Percentiles rank a stretch among this genome's conserved stretches.
phyloP scores from a whole-genome alignment of 2,888 invertebrate species.

The Falcaria lacertinaria region DNA sequence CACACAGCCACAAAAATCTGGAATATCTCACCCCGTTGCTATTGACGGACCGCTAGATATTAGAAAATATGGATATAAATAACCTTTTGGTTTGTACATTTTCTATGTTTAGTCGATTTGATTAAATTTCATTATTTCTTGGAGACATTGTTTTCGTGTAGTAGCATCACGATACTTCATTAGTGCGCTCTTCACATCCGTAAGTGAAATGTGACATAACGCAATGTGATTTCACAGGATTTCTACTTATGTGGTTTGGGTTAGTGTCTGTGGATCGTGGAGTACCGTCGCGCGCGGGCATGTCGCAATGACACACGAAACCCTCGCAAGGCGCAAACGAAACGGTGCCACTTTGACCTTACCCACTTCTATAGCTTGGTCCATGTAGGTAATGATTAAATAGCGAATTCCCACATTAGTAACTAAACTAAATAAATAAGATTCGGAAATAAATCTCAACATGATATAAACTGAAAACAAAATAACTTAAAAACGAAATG shows the following conservation, averaged over 20 bases:
- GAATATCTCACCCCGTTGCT: slow-evolving; percentile 34
- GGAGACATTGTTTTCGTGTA: slow-evolving; percentile 17
- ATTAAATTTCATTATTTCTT: not conserved
- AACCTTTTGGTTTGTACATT: slow-evolving; percentile 14
- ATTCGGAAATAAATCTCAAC: no score
- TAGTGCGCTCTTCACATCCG: slow-evolving; percentile 21
- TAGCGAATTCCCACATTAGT: slow-evolving; percentile 1
- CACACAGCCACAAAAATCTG: slow-evolving; percentile 15
- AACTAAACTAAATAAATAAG: not conserved
- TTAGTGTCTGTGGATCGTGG: slow-evolving; percentile 31
- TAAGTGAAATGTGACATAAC: slow-evolving; percentile 23
- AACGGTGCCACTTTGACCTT: slow-evolving; percentile 65
- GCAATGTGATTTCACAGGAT: slow-evolving; percentile 13
- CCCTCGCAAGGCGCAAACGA: slow-evolving; percentile 52
- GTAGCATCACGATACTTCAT: slow-evolving; percentile 21
- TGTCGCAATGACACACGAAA: slow-evolving; percentile 49
- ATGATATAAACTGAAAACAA: no score
- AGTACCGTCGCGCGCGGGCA: slow-evolving; percentile 17
- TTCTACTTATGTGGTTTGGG: slow-evolving; percentile 18
- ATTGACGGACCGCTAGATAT: slow-evolving; percentile 50
- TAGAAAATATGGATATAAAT: slow-evolving; percentile 30
- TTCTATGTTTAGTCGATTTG: slow-evolving; percentile 5
- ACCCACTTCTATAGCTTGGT: slow-evolving; percentile 28
- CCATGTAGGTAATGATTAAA: slow-evolving; percentile 10
- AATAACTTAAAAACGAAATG: no score